These are phyloP conservation scores for Harpagus bidentatus DNA, from an alignment of 2,113 vertebrate species.

Conservation along the genomic window DNA sequence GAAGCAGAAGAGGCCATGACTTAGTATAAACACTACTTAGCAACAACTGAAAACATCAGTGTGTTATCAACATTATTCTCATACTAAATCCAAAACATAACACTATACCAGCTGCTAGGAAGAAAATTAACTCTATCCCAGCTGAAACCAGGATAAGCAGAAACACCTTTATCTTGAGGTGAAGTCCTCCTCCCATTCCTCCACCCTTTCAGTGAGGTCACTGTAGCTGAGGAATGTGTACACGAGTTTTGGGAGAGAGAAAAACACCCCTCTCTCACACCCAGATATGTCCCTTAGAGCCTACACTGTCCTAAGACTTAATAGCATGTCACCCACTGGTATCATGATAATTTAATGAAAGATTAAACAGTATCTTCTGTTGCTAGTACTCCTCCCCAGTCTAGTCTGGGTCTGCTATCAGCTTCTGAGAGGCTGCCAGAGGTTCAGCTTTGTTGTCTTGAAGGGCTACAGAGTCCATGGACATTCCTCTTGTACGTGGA, in stretches of 20 bases:
- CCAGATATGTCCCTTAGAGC: not conserved
- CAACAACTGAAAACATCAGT: not conserved
- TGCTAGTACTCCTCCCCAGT: not conserved
- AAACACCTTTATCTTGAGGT: not conserved
- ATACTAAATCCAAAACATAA: not conserved
- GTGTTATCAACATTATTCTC: not conserved
- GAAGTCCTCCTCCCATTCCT: not conserved
- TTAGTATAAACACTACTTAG: not conserved
- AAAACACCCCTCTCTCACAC: not conserved
- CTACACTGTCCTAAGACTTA: not conserved
- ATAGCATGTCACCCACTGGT: not conserved
- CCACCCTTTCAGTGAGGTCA: not conserved
- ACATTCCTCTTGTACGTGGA: fast-evolving
- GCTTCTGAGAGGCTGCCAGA: not conserved
- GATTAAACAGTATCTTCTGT: not conserved
- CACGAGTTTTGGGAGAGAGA: not conserved
- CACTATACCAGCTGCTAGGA: not conserved
- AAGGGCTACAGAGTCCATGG: not conserved
- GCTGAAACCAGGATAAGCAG: not conserved
- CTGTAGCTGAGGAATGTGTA: not conserved
- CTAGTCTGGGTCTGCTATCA: not conserved
- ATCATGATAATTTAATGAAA: not conserved
- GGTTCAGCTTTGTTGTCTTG: not conserved
- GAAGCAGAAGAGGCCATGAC: too few relatives aligned
- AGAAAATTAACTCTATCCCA: not conserved